Evolutionary conservation across 2,113 vertebrate species (phyloP).

Genomic region (Tachysurus fulvidraco): DNA sequence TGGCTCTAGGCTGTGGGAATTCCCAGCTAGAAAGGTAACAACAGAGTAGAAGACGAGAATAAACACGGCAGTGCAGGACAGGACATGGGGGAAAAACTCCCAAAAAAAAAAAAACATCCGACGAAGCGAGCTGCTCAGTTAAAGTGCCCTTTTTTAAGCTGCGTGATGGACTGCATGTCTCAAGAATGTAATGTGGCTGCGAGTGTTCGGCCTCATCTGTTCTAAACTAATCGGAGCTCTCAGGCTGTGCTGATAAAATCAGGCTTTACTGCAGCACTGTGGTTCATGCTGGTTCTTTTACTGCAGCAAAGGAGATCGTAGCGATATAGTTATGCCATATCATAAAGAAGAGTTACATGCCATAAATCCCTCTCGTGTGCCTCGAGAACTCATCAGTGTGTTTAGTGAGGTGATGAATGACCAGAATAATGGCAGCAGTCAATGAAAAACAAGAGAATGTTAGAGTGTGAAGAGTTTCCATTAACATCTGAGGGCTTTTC

Average conservation of each 20-base stretch:
- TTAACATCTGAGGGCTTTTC: not conserved
- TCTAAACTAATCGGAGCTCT: constrained; percentile 26
- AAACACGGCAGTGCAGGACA: not conserved
- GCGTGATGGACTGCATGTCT: constrained; percentile 11
- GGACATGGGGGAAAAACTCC: no score
- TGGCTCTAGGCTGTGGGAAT: not conserved
- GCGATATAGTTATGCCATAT: constrained; percentile 18
- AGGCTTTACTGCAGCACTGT: constrained; percentile 25
- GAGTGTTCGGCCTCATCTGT: constrained; percentile 22
- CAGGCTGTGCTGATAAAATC: constrained; percentile 23
- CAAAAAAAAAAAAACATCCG: not conserved
- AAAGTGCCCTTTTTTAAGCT: constrained; percentile 16
- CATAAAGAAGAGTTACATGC: constrained; percentile 30
- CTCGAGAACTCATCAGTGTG: constrained; percentile 17
- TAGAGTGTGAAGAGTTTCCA: constrained; percentile 14
- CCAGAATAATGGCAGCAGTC: not conserved
- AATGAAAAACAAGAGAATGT: constrained; percentile 11
- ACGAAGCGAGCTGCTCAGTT: not conserved
- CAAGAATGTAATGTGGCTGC: constrained; percentile 26
- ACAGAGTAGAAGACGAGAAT: not conserved
- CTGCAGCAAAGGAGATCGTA: not conserved
- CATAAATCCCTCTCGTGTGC: constrained; percentile 6
- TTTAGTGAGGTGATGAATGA: constrained; percentile 29
- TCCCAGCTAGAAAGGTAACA: not conserved
- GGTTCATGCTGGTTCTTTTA: constrained; percentile 14